These are phyloP conservation scores for Dinothrombium tinctorium DNA, from an alignment of 1,140 invertebrate genomes.

Conservation along the genomic window DNA sequence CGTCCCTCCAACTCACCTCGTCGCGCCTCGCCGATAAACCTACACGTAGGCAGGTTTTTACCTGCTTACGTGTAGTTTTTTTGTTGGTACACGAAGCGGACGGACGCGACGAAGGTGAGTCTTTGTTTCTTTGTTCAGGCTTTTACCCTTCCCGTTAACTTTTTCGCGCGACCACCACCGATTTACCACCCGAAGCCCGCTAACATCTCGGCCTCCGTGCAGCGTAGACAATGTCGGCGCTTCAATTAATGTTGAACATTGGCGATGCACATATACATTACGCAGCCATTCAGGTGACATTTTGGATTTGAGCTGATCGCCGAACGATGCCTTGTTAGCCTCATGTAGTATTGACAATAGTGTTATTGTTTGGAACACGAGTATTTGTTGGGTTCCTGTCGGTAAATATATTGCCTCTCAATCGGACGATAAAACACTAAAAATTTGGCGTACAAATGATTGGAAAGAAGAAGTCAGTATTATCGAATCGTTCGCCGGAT, in stretches of 20 bases:
- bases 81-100: no score
- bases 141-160: no score
- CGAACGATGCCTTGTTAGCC: constrained; percentile 68
- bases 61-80: no score
- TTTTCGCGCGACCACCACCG: no score
- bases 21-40: no score
- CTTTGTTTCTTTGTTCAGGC: no score
- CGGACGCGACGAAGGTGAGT: no score
- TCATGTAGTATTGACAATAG: constrained; percentile 89
- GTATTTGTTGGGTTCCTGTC: constrained; percentile 94
- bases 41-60: no score
- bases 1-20: no score
- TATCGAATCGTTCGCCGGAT: constrained; percentile 75
- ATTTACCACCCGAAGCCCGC: no score
- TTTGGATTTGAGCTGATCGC: constrained; percentile 83
- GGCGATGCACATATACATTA: constrained; percentile 64
- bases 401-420: constrained; percentile 85
- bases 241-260: constrained; percentile 72
- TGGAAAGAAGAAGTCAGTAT: constrained; percentile 67
- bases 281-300: constrained; percentile 70
- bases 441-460: constrained; percentile 80
- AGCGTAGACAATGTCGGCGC: no score
- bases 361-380: constrained; percentile 87
- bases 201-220: no score
- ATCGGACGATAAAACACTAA: constrained; percentile 78